Evolutionary conservation across 1,140 invertebrate species (phyloP).

Genomic region (Cotesia typhae): DNA sequence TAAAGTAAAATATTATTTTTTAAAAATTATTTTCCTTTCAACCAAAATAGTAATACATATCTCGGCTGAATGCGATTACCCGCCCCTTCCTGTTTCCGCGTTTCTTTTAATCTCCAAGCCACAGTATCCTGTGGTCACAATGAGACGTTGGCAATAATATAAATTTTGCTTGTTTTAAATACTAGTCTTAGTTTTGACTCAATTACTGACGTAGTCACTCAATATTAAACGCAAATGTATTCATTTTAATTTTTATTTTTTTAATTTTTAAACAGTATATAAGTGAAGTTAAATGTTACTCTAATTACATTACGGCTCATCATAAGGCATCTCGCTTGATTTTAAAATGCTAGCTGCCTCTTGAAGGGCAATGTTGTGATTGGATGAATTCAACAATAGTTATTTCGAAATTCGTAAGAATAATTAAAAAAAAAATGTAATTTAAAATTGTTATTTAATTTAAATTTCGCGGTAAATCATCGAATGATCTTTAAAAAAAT

Average conservation of each 20-base stretch:
- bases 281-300: slow-evolving; percentile 21
- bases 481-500: too few species aligned
- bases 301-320: slow-evolving; percentile 55
- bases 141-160: slow-evolving; percentile 39
- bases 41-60: slow-evolving; percentile 44
- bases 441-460: too few species aligned
- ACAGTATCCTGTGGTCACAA: slow-evolving; percentile 51
- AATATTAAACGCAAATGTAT: neutral
- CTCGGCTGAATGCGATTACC: slow-evolving; percentile 47
- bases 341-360: slow-evolving; percentile 55
- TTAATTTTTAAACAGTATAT: neutral
- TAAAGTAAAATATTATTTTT: neutral
- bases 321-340: slow-evolving; percentile 57
- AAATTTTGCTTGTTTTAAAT: slow-evolving; percentile 43
- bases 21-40: neutral
- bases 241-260: too few species aligned
- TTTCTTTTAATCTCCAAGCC: slow-evolving; percentile 50
- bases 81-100: slow-evolving; percentile 59
- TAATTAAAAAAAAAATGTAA: too few species aligned
- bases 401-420: too few species aligned
- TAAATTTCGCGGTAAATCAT: too few species aligned
- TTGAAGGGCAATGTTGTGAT: slow-evolving; percentile 56
- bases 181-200: slow-evolving; percentile 37
- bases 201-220: neutral
- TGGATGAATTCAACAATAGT: slow-evolving; percentile 24